Conservation (phyloP, 1,140 invertebrate genomes). For the Pectinophora gossypiella region DNA sequence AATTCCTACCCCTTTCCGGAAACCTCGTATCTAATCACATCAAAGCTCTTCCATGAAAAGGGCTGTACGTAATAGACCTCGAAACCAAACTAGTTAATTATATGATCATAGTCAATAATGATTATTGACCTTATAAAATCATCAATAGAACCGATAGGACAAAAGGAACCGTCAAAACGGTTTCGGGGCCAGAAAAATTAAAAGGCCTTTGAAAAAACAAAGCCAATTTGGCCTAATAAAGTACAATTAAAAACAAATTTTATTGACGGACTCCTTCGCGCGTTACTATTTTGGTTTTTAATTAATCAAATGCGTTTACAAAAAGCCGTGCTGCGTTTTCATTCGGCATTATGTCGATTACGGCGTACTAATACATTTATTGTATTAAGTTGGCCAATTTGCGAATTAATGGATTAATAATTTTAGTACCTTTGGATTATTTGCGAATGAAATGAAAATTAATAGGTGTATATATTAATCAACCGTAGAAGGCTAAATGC, state of each 20-base stretch:
- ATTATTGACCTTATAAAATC: slow-evolving; percentile 71
- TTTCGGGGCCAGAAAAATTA: slow-evolving; percentile 19
- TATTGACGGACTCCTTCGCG: slow-evolving; percentile 56
- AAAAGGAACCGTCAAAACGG: slow-evolving; percentile 51
- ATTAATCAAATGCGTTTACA: slow-evolving; percentile 60
- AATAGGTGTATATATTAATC: too few species aligned
- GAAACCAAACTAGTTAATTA: slow-evolving; percentile 54
- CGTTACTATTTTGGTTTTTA: slow-evolving; percentile 45
- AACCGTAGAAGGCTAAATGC: too few species aligned
- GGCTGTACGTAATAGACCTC: neutral
- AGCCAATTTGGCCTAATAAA: slow-evolving; percentile 66
- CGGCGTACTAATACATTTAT: too few species aligned
- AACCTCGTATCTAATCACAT: neutral
- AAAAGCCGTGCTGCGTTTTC: slow-evolving; percentile 14
- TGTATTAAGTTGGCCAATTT: too few species aligned
- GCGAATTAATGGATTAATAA: too few species aligned
- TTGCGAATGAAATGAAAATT: too few species aligned
- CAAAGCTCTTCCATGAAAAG: neutral
- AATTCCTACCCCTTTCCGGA: neutral
- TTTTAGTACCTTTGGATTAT: too few species aligned
- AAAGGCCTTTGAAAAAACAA: slow-evolving; percentile 66
- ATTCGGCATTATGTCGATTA: neutral
- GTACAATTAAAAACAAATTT: slow-evolving; percentile 70
- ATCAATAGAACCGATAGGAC: slow-evolving; percentile 62
- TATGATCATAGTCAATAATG: slow-evolving; percentile 66